These are phyloP conservation scores for Leiothrix lutea DNA, from an alignment of 2,113 vertebrate genomes.

Conservation along the genomic window DNA sequence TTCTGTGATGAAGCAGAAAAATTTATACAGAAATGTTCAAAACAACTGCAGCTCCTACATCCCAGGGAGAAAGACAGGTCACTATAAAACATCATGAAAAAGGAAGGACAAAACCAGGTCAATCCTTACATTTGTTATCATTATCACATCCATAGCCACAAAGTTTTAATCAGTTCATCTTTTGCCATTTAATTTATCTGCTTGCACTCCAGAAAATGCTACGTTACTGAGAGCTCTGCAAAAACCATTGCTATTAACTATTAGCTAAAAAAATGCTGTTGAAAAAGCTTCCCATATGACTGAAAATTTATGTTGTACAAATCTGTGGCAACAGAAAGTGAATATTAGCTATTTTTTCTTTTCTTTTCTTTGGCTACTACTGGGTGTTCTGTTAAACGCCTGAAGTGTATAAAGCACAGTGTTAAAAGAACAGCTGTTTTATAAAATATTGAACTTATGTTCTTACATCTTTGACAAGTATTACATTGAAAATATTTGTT, in stretches of 20 bases:
- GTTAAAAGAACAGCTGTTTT: constrained; percentile 44
- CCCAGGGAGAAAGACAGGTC: not conserved
- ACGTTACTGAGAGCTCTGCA: not conserved
- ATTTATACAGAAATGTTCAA: not conserved
- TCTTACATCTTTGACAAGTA: constrained; percentile 21
- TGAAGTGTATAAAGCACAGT: not conserved
- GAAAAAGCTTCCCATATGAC: constrained; percentile 12
- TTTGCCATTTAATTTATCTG: constrained; percentile 2
- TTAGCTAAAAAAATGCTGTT: not conserved
- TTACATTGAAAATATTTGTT: constrained; percentile 32
- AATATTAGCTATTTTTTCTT: constrained; percentile 26
- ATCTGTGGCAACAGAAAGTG: constrained; percentile 16
- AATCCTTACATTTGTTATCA: not conserved
- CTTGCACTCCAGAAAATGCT: not conserved
- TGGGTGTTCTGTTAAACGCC: not conserved
- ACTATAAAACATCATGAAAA: not conserved
- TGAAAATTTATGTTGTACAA: constrained; percentile 8
- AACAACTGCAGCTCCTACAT: not conserved
- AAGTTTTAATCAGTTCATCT: not conserved
- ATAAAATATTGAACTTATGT: constrained; percentile 1
- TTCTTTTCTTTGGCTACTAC: constrained; percentile 43
- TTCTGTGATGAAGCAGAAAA: constrained; percentile 11
- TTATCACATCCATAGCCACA: not conserved
- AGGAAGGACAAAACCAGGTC: not conserved
- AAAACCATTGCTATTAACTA: not conserved